These are phyloP conservation scores for Sander vitreus DNA, from an alignment of 2,113 vertebrate genomes.

Conservation along the genomic window DNA sequence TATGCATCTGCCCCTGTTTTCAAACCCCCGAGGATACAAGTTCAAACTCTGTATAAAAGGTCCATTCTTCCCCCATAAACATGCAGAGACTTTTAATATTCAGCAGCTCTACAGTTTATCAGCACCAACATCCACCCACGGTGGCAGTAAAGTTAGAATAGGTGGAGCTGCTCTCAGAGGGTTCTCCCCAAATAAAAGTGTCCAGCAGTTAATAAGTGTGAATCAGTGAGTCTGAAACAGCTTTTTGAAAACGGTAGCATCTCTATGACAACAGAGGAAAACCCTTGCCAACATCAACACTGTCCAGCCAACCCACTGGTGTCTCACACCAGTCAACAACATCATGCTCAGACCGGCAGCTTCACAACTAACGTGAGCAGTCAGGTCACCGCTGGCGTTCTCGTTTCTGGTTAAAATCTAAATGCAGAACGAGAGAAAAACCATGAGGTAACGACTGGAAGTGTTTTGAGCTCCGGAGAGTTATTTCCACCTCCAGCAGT, in stretches of 20 bases:
- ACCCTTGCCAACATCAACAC: constrained; percentile 37
- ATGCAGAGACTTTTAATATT: no score
- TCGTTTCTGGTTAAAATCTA: not conserved
- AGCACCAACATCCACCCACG: not conserved
- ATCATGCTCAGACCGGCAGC: not conserved
- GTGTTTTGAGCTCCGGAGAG: constrained; percentile 16
- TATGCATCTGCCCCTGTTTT: no score
- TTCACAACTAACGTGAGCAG: no score
- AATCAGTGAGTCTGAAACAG: constrained; percentile 29
- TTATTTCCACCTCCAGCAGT: constrained; percentile 25
- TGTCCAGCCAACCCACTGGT: not conserved
- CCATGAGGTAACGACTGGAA: constrained; percentile 30
- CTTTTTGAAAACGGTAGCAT: constrained; percentile 37
- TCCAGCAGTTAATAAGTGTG: constrained; percentile 12
- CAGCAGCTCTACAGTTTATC: not conserved
- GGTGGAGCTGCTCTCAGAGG: not conserved
- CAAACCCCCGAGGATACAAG: no score
- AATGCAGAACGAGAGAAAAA: not conserved
- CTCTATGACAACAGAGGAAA: constrained; percentile 44
- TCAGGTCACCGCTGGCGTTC: no score
- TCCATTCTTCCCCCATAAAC: not conserved
- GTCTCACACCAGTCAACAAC: constrained; percentile 1
- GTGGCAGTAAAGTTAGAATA: constrained; percentile 7
- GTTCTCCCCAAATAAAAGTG: constrained; percentile 37
- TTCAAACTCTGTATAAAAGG: no score